Conservation (phyloP, 2,888 invertebrate genomes). For the Cerastoderma edule region DNA sequence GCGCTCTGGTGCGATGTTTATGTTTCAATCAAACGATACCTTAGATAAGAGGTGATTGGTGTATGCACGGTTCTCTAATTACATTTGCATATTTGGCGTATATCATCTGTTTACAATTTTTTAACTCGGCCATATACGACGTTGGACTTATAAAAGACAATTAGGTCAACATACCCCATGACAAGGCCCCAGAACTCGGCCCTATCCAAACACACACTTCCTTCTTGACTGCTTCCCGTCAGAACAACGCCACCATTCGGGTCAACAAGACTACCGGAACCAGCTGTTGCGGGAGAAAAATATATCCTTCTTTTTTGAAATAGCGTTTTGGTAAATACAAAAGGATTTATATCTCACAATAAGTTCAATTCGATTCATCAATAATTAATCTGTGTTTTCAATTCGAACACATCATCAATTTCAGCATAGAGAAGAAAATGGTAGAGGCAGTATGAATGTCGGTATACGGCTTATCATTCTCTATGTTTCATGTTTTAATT, state of each 20-base stretch:
- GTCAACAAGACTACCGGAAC: neutral
- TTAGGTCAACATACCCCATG: conserved; percentile 1
- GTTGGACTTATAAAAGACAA: neutral
- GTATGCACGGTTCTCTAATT: no score
- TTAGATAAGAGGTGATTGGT: no score
- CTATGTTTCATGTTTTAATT: neutral
- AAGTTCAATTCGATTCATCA: neutral
- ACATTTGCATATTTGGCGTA: no score
- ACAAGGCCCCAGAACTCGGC: conserved; percentile 12
- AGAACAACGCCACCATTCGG: neutral
- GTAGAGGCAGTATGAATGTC: neutral
- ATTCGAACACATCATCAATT: neutral
- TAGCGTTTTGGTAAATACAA: neutral
- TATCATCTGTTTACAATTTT: no score
- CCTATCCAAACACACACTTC: conserved; percentile 3
- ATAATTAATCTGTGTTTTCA: neutral
- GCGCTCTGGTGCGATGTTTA: no score
- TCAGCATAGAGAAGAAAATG: neutral
- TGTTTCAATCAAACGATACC: no score
- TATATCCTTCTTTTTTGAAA: neutral
- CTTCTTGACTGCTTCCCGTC: neutral
- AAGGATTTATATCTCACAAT: neutral
- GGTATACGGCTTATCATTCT: neutral
- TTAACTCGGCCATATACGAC: no score
- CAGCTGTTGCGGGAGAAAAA: neutral